Conservation (phyloP, 2,113 vertebrate genomes). For the Pontoporia blainvillei region DNA sequence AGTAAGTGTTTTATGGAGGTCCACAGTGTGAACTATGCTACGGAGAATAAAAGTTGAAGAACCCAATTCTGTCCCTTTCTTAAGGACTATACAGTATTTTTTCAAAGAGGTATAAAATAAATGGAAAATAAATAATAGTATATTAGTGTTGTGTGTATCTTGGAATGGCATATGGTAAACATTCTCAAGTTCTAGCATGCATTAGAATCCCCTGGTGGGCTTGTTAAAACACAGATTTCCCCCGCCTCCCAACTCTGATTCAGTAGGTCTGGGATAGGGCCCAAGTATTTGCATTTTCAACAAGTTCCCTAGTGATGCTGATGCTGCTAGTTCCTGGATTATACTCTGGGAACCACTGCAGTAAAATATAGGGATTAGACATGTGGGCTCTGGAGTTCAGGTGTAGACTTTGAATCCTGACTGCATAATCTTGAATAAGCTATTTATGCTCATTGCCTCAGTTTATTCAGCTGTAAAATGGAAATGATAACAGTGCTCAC, state of each 20-base stretch:
- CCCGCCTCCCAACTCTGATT: background rate
- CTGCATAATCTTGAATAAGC: background rate
- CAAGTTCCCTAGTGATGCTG: background rate
- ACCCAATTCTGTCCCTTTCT: background rate
- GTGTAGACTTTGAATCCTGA: background rate
- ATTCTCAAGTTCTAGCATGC: background rate
- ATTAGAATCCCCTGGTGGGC: background rate
- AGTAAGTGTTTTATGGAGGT: background rate
- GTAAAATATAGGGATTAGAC: background rate
- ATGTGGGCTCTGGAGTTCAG: background rate
- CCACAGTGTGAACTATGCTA: background rate
- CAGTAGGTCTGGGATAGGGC: background rate
- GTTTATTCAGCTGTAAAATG: background rate
- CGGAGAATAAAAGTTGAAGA: background rate
- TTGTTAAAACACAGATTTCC: background rate
- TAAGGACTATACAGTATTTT: background rate
- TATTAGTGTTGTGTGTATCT: background rate
- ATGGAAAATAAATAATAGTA: background rate
- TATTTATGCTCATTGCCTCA: background rate
- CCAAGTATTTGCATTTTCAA: background rate
- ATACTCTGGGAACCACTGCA: background rate
- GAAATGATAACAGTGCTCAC: background rate
- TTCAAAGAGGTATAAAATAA: background rate
- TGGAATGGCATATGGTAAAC: background rate
- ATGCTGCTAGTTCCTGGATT: background rate